Conservation (phyloP, 2,888 invertebrate species). For the Crematogaster levior region DNA sequence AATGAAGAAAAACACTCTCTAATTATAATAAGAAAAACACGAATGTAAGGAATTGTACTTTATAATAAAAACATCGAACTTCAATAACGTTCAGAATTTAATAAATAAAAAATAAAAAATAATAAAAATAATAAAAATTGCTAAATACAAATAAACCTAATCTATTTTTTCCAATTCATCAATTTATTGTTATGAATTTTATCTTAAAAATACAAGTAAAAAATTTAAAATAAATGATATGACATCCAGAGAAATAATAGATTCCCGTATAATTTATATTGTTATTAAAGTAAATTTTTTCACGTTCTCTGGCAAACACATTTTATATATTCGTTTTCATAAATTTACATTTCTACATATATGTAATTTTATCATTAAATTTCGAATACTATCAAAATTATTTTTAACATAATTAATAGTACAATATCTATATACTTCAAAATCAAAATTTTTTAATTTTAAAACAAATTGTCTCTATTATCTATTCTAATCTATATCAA, state of each 20-base stretch:
- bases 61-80: not conserved
- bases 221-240: not conserved
- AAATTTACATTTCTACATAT: not conserved
- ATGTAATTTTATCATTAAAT: not conserved
- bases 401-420: not conserved
- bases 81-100: not conserved
- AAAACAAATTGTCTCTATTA: not conserved
- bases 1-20: too few species aligned
- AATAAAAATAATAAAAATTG: not conserved
- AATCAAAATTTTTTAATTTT: not conserved
- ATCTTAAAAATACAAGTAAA: not conserved
- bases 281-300: not conserved
- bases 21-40: not conserved
- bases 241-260: not conserved
- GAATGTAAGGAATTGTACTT: not conserved
- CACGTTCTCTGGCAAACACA: not conserved
- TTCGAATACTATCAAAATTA: not conserved
- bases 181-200: not conserved
- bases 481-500: not conserved
- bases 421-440: not conserved
- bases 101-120: not conserved
- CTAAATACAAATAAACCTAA: not conserved
- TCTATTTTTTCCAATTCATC: not conserved
- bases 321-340: not conserved
- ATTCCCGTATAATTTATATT: not conserved